Conservation (phyloP, 1,140 invertebrate genomes). For the Lasioglossum baleicum region DNA sequence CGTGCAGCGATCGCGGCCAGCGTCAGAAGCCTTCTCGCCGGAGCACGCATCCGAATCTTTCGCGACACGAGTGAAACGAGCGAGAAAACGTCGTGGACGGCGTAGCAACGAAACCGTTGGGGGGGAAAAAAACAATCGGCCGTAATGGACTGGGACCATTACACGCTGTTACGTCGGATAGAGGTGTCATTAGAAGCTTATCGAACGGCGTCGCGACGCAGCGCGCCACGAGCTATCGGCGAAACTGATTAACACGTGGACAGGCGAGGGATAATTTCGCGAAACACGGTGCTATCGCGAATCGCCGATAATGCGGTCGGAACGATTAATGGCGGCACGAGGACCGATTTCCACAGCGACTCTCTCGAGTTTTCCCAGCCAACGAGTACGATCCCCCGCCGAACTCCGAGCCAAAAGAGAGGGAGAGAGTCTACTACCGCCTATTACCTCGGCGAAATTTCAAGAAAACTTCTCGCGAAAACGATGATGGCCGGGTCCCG, state of each 20-base stretch:
- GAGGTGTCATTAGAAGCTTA: slow-evolving; percentile 28
- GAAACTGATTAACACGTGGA: slow-evolving; percentile 1
- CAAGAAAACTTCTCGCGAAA: background rate
- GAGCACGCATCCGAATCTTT: background rate
- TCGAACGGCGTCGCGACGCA: slow-evolving; percentile 8
- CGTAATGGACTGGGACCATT: slow-evolving; percentile 35
- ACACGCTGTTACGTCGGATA: background rate
- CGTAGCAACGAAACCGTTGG: background rate
- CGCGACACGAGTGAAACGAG: background rate
- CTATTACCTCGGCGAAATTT: slow-evolving; percentile 5
- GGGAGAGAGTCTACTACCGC: background rate
- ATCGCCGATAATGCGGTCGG: slow-evolving; percentile 19
- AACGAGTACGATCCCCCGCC: too few relatives aligned
- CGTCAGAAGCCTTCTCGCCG: background rate
- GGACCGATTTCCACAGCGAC: background rate
- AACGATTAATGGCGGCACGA: background rate
- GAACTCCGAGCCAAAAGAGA: background rate
- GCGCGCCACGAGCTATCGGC: background rate
- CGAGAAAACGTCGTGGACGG: too few relatives aligned
- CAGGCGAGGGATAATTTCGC: slow-evolving; percentile 4
- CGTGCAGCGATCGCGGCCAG: background rate
- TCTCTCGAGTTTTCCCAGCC: background rate
- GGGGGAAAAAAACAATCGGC: slow-evolving; percentile 22
- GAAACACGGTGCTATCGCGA: background rate
- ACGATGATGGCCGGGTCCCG: background rate